These are phyloP conservation scores for Megaceryle alcyon DNA, from an alignment of 2,797 vertebrate species.

Conservation along the genomic window DNA sequence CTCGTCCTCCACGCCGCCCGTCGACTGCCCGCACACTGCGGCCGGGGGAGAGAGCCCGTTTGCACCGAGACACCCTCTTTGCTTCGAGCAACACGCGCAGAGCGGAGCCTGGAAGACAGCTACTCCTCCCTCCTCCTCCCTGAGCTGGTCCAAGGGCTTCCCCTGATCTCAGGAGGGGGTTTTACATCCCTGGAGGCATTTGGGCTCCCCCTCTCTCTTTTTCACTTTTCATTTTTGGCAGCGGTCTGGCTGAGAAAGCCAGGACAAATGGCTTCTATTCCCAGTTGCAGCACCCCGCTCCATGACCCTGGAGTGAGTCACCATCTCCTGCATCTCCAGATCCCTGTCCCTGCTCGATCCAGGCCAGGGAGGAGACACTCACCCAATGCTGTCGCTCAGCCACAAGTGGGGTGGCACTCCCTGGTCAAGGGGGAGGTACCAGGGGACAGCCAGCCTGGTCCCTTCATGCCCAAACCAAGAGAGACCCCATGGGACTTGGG, in stretches of 20 bases:
- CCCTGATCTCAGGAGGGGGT: neutral
- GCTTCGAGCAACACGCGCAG: accelerated
- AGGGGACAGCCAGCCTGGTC: neutral
- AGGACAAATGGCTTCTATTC: neutral
- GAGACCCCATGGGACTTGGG: neutral
- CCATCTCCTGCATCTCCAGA: neutral
- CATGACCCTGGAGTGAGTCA: neutral
- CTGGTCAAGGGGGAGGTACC: neutral
- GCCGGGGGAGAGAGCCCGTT: neutral
- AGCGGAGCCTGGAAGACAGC: neutral
- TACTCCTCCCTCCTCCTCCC: neutral
- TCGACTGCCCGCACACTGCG: constrained; percentile 85
- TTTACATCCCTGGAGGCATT: neutral
- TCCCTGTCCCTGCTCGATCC: neutral
- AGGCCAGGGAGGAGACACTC: neutral
- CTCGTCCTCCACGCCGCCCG: constrained; percentile 84
- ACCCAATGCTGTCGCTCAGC: accelerated
- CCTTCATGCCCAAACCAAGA: neutral
- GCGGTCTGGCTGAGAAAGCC: neutral
- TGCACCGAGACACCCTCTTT: neutral
- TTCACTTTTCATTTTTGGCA: neutral
- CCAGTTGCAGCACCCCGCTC: neutral
- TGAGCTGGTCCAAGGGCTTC: neutral
- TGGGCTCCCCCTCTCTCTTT: neutral
- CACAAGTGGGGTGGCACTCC: neutral